A percentile compares a stretch with the other conserved stretches of the same genome.
Evolutionary conservation across 2,113 vertebrate species (phyloP).

Genomic region (Macrotis lagotis): DNA sequence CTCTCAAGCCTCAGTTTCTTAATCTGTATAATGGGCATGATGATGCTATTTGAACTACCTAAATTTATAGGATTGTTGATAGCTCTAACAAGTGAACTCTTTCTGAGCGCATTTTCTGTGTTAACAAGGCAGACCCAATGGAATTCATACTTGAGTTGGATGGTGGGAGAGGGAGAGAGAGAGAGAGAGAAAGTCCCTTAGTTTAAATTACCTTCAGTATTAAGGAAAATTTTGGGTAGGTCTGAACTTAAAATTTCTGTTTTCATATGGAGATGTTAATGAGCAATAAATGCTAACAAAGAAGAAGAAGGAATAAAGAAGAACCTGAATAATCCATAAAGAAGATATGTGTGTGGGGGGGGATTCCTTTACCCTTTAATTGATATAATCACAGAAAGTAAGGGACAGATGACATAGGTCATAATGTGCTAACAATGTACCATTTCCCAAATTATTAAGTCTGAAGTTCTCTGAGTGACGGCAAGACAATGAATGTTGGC

Average conservation of each 20-base stretch:
- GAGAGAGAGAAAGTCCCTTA: not conserved
- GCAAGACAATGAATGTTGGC: not conserved
- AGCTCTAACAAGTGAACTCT: not conserved
- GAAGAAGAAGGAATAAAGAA: not conserved
- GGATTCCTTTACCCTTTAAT: not conserved
- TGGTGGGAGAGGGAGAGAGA: not conserved
- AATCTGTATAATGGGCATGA: conserved; percentile 14
- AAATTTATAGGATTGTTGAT: not conserved
- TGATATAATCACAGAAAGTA: not conserved
- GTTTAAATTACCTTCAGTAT: not conserved
- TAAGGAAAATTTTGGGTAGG: not conserved
- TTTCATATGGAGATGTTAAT: conserved; percentile 4
- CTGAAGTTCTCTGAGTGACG: not conserved
- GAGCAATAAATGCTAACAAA: not conserved
- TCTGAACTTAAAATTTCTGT: conserved; percentile 10
- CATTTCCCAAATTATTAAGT: not conserved
- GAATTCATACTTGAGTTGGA: not conserved
- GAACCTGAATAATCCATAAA: not conserved
- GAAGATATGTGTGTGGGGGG: not conserved
- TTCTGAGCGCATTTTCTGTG: not conserved
- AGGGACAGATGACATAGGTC: not conserved
- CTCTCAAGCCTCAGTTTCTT: not conserved
- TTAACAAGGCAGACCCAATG: not conserved
- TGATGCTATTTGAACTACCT: not conserved
- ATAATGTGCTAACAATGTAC: not conserved